These are phyloP conservation scores for Trichacis sp. DNA, from an alignment of 2,888 invertebrate genomes.

Conservation along the genomic window DNA sequence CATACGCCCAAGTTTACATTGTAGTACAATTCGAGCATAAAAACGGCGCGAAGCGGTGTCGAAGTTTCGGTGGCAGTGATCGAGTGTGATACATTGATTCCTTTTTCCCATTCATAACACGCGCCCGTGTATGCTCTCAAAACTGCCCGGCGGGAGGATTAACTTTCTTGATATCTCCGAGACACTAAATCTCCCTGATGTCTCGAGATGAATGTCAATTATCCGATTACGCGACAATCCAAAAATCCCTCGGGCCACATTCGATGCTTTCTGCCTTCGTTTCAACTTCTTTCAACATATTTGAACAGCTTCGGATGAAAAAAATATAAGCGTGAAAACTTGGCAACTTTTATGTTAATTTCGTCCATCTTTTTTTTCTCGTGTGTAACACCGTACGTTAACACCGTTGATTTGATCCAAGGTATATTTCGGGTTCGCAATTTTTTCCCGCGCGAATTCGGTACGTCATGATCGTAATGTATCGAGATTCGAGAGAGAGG, in stretches of 20 bases:
- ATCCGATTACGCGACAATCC: constrained; percentile 14
- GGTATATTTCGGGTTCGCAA: too few relatives aligned
- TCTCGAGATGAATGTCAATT: constrained; percentile 21
- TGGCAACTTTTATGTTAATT: too few relatives aligned
- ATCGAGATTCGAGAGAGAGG: constrained; percentile 29
- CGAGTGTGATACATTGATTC: constrained; percentile 20
- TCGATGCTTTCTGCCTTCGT: constrained; percentile 5
- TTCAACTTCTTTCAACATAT: constrained; percentile 2
- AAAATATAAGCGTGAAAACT: neutral
- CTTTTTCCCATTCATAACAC: constrained; percentile 5
- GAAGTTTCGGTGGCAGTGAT: constrained; percentile 21
- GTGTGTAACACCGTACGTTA: too few relatives aligned
- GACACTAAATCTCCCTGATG: constrained; percentile 9
- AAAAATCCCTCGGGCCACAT: constrained; percentile 19
- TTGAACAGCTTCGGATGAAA: neutral
- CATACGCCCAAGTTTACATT: constrained; percentile 9
- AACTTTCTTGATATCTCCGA: constrained; percentile 13
- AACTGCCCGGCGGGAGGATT: constrained; percentile 14
- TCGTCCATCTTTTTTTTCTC: too few relatives aligned
- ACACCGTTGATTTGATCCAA: too few relatives aligned
- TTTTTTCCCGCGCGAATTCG: constrained; percentile 47
- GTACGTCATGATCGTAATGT: constrained; percentile 40
- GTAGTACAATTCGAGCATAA: constrained; percentile 13
- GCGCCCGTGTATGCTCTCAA: constrained; percentile 5
- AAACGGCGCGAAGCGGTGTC: constrained; percentile 10